A percentile compares a stretch with the other conserved stretches of the same genome.
Evolutionary conservation across 2,888 invertebrate genomes (phyloP).

Genomic region (Augochlorella aurata): DNA sequence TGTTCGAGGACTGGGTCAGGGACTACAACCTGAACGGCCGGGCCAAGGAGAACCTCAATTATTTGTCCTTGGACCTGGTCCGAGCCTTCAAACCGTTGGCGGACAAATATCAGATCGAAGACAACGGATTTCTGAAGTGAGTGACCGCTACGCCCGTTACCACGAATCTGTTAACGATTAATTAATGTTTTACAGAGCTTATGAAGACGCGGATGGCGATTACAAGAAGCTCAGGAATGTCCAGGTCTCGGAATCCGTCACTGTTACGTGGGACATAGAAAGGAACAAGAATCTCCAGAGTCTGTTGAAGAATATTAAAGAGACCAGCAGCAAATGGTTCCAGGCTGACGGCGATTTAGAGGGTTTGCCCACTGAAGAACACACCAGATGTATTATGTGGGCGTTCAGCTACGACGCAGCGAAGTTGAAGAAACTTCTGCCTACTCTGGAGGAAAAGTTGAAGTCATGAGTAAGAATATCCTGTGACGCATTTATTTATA

Average conservation of each 20-base stretch:
- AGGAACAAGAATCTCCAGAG: conserved; percentile 85
- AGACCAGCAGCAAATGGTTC: conserved; percentile 79
- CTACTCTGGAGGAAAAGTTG: conserved; percentile 82
- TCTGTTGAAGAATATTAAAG: conserved; percentile 83
- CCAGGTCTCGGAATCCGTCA: conserved; percentile 82
- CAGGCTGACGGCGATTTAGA: conserved; percentile 86
- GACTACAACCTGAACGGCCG: conserved; percentile 88
- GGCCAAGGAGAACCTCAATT: conserved; percentile 87
- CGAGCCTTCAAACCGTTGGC: conserved; percentile 84
- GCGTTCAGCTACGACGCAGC: conserved; percentile 89
- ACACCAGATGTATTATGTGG: conserved; percentile 88
- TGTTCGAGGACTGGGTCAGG: conserved; percentile 89
- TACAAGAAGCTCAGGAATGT: conserved; percentile 89
- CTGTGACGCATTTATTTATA: neutral
- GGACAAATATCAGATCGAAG: conserved; percentile 83
- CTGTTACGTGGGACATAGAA: conserved; percentile 89
- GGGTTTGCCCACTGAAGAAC: conserved; percentile 87
- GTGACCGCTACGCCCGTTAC: conserved; percentile 7
- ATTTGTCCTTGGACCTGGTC: conserved; percentile 85
- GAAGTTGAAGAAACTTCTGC: conserved; percentile 85
- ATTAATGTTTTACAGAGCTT: conserved; percentile 82
- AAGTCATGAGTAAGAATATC: conserved; percentile 35
- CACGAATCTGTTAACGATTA: neutral
- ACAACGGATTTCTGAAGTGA: conserved; percentile 75
- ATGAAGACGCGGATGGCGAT: conserved; percentile 86